Evolutionary conservation across 2,888 invertebrate genomes (phyloP).

Genomic region (Glyphotaelius pellucidus): DNA sequence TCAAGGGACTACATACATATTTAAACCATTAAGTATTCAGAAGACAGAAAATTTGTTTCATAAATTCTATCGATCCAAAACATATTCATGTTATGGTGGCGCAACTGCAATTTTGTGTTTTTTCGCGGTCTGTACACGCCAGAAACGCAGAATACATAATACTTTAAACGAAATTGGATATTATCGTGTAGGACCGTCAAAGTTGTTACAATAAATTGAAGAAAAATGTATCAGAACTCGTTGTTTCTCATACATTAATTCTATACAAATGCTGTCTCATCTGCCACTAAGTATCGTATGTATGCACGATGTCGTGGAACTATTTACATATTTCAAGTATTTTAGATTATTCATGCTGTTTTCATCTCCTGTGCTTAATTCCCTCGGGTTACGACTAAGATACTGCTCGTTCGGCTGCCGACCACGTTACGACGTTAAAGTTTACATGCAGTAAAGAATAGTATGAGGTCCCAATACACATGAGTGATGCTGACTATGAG

Average conservation of each 20-base stretch:
- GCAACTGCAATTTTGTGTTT: too few species aligned
- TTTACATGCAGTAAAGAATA: constrained; percentile 2
- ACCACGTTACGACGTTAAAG: constrained; percentile 2
- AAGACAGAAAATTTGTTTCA: too few species aligned
- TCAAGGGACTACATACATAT: too few species aligned
- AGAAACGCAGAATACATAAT: not conserved
- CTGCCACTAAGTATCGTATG: not conserved
- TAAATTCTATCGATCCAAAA: too few species aligned
- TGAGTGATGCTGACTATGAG: not conserved
- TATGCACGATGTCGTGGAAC: not conserved
- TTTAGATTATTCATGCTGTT: not conserved
- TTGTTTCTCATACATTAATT: not conserved
- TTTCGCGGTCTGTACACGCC: too few species aligned
- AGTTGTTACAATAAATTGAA: not conserved
- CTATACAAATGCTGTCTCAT: not conserved
- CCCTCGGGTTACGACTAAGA: not conserved
- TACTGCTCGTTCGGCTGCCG: not conserved
- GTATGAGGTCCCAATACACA: not conserved
- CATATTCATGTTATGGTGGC: too few species aligned
- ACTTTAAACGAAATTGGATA: not conserved
- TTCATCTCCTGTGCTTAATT: not conserved
- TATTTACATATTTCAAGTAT: not conserved
- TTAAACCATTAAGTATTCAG: too few species aligned
- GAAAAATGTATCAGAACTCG: not conserved
- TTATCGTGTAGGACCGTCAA: not conserved